phyloP scores from a whole-genome alignment of 2,797 vertebrate species.

The Acrocephalus scirpaceus region DNA sequence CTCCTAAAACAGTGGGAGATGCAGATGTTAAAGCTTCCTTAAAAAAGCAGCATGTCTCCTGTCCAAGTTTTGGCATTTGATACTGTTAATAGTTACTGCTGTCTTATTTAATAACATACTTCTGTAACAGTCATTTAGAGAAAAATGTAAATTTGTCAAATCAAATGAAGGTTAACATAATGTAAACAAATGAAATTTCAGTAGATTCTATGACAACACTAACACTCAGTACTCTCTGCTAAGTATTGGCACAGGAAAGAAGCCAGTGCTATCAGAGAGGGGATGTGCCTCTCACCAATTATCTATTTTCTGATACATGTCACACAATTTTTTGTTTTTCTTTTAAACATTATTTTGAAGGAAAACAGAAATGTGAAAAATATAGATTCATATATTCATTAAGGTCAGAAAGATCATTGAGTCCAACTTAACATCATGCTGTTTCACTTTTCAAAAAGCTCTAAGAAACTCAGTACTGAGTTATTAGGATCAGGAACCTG shows the following conservation, averaged over 20 bases:
- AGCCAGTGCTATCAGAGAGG: not conserved
- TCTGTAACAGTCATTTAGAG: not conserved
- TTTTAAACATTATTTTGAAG: not conserved
- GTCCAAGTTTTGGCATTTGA: not conserved
- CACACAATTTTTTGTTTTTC: not conserved
- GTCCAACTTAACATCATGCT: not conserved
- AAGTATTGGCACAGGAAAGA: not conserved
- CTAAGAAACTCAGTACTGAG: not conserved
- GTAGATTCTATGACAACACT: not conserved
- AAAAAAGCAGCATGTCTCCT: not conserved
- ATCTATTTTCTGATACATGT: not conserved
- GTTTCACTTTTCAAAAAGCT: not conserved
- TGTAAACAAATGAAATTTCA: not conserved
- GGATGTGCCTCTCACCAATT: not conserved
- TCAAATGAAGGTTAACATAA: not conserved
- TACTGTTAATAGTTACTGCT: not conserved
- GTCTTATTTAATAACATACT: not conserved
- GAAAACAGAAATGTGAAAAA: not conserved
- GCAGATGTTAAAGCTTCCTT: not conserved
- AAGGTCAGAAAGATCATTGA: not conserved
- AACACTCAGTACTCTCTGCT: not conserved
- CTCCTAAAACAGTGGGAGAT: not conserved
- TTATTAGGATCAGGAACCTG: not conserved
- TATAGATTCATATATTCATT: not conserved
- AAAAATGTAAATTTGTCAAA: not conserved